A percentile compares a stretch with the other conserved stretches of the same genome.
Conservation (phyloP, 2,797 vertebrate genomes). For the Etheostoma perlongum region DNA sequence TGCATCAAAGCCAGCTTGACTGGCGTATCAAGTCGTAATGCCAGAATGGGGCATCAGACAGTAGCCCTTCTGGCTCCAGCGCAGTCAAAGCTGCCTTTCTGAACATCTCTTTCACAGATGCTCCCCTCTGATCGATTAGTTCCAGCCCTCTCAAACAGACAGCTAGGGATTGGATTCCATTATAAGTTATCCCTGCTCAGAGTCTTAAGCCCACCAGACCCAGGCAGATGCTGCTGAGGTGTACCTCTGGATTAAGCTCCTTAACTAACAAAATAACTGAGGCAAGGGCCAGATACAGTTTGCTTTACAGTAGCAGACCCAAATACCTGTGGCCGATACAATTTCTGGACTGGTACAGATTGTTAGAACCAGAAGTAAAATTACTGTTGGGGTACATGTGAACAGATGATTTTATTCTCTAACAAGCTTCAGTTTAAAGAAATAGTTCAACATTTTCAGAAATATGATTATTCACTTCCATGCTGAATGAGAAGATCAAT, state of each 20-base stretch:
- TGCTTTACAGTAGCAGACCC: constrained; percentile 53
- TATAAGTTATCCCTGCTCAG: constrained; percentile 79
- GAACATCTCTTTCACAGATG: constrained; percentile 85
- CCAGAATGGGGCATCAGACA: constrained; percentile 78
- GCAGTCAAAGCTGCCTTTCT: constrained; percentile 73
- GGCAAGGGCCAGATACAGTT: constrained; percentile 57
- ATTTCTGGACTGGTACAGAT: constrained; percentile 36
- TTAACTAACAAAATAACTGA: constrained; percentile 79
- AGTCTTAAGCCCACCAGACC: constrained; percentile 67
- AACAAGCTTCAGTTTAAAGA: constrained; percentile 7
- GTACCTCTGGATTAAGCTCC: constrained; percentile 74
- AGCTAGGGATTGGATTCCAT: constrained; percentile 84
- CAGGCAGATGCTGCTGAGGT: constrained; percentile 72
- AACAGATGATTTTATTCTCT: neutral
- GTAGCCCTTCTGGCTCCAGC: constrained; percentile 81
- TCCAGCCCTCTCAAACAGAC: constrained; percentile 83
- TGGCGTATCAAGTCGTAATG: constrained; percentile 65
- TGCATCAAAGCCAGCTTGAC: constrained; percentile 61
- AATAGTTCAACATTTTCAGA: neutral
- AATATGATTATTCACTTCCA: neutral
- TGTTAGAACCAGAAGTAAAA: constrained; percentile 19
- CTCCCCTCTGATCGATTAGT: constrained; percentile 85
- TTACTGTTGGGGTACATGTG: neutral
- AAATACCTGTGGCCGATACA: constrained; percentile 40
- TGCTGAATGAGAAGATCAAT: neutral